Evolutionary conservation across 2,113 vertebrate species (phyloP).

Genomic region (Lutjanus erythropterus): DNA sequence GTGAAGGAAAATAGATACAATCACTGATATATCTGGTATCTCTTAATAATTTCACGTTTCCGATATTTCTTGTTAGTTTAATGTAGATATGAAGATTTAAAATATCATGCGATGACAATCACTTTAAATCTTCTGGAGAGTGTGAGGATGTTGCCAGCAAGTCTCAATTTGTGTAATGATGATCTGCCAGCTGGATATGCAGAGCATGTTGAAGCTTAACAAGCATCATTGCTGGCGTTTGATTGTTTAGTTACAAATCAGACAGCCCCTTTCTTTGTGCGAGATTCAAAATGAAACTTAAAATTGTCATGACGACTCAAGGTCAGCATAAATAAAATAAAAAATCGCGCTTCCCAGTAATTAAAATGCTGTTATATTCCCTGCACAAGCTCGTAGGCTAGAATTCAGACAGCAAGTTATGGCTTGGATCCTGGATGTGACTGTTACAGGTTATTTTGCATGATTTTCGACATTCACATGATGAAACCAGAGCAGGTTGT

Average conservation of each 20-base stretch:
- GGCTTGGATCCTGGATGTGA: slow-evolving; percentile 15
- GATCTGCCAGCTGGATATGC: slow-evolving; percentile 44
- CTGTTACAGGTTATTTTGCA: slow-evolving; percentile 33
- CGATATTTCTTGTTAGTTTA: slow-evolving; percentile 5
- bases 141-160: slow-evolving; percentile 17
- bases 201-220: slow-evolving; percentile 48
- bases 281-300: slow-evolving; percentile 33
- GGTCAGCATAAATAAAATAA: slow-evolving; percentile 30
- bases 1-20: slow-evolving; percentile 14
- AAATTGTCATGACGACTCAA: slow-evolving; percentile 22
- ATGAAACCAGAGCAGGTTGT: slow-evolving; percentile 42
- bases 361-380: slow-evolving; percentile 34
- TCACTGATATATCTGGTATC: slow-evolving; percentile 1
- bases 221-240: slow-evolving; percentile 44
- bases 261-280: neutral
- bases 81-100: slow-evolving; percentile 32
- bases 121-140: slow-evolving; percentile 27
- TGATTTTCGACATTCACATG: slow-evolving; percentile 27
- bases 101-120: slow-evolving; percentile 23
- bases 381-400: slow-evolving; percentile 14
- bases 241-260: slow-evolving; percentile 33
- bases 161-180: slow-evolving; percentile 50
- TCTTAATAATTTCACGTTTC: slow-evolving; percentile 22
- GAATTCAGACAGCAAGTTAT: slow-evolving; percentile 39
- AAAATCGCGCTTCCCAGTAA: slow-evolving; percentile 23